A percentile compares a stretch with the other conserved stretches of the same genome.
These are phyloP conservation scores for Sylvia atricapilla DNA, from an alignment of 2,113 vertebrate genomes.

Conservation along the genomic window DNA sequence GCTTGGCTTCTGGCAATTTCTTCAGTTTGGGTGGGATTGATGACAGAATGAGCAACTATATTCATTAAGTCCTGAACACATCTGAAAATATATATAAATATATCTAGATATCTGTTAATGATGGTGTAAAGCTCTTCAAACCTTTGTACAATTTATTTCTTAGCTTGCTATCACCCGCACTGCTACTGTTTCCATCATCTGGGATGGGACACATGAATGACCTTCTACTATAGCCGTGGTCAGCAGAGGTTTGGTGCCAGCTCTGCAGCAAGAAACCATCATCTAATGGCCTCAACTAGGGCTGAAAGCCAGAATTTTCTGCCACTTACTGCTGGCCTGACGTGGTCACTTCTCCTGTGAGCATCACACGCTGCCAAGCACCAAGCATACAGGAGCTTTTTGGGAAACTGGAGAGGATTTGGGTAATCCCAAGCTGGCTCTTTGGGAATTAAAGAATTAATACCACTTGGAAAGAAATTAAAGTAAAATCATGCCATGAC, in stretches of 20 bases:
- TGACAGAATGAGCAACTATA: not conserved
- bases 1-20: not conserved
- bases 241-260: not conserved
- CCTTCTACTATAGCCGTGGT: not conserved
- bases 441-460: not conserved
- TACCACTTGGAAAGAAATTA: not conserved
- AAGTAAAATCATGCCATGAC: not conserved
- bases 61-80: not conserved
- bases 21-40: not conserved
- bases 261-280: constrained; percentile 13
- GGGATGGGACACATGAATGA: not conserved
- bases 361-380: not conserved
- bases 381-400: not conserved
- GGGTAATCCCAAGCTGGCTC: not conserved
- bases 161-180: not conserved
- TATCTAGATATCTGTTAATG: not conserved
- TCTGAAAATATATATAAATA: not conserved
- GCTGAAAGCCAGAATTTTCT: not conserved
- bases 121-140: not conserved
- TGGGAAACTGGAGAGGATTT: not conserved
- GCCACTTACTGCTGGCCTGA: not conserved
- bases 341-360: not conserved
- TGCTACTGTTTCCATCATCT: not conserved
- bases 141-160: not conserved
- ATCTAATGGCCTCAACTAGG: not conserved